These are phyloP conservation scores for Crotalus tigris DNA, from an alignment of 2,113 vertebrate species.

Conservation along the genomic window DNA sequence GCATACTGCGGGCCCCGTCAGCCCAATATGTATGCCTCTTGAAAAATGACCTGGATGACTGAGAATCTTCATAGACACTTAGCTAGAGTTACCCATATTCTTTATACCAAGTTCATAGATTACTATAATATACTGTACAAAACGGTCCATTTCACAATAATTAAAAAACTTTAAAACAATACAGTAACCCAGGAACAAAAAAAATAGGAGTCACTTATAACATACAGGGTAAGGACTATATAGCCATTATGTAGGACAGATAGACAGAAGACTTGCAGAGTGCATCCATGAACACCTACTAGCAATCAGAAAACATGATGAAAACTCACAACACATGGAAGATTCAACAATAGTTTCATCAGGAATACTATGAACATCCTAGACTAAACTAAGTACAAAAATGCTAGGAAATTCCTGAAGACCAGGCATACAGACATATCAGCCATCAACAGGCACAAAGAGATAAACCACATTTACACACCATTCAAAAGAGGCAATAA, in stretches of 20 bases:
- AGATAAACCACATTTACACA: background rate
- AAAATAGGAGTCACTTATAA: background rate
- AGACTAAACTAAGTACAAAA: background rate
- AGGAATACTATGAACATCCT: background rate
- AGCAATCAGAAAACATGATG: background rate
- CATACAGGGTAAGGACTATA: background rate
- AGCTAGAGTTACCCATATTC: background rate
- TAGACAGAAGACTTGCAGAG: background rate
- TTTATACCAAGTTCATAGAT: background rate
- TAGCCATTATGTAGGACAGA: background rate
- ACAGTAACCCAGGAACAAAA: background rate
- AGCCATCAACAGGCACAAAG: background rate
- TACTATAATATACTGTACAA: background rate
- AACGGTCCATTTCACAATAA: background rate
- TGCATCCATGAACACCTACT: background rate
- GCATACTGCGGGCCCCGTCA: background rate
- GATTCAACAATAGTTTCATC: background rate
- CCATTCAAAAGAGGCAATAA: background rate
- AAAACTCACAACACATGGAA: background rate
- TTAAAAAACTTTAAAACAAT: background rate
- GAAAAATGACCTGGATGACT: too few relatives aligned
- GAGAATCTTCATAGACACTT: background rate
- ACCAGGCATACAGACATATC: background rate
- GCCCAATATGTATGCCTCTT: background rate
- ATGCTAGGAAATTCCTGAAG: background rate